A percentile compares a stretch with the other conserved stretches of the same genome.
Evolutionary conservation across 2,113 vertebrate genomes (phyloP).

Genomic region (Lophotis ruficrista): DNA sequence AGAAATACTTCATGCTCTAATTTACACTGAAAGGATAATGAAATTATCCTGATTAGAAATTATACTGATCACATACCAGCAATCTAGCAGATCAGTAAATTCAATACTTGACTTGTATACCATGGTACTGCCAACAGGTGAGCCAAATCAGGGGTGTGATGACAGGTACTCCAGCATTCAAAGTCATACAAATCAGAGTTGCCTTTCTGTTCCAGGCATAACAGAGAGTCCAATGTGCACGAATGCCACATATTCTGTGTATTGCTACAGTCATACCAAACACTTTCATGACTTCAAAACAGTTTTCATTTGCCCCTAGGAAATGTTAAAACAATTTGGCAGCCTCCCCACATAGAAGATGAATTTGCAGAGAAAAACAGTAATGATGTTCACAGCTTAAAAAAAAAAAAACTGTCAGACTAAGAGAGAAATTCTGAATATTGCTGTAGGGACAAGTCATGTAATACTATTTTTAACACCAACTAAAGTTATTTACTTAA

Average conservation of each 20-base stretch:
- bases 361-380: background rate
- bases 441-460: background rate
- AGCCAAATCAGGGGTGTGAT: background rate
- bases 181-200: background rate
- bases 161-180: background rate
- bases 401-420: background rate
- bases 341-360: background rate
- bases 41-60: too few relatives aligned
- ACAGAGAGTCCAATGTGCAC: background rate
- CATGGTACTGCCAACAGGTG: background rate
- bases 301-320: background rate
- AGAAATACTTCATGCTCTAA: background rate
- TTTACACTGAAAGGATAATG: background rate
- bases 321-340: background rate
- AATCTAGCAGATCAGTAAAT: background rate
- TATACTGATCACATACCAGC: background rate
- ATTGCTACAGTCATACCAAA: background rate
- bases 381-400: background rate
- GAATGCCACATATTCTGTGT: background rate
- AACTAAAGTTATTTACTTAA: background rate
- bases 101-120: background rate
- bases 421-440: background rate
- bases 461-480: background rate
- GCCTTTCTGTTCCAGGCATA: background rate
- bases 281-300: background rate